Percentiles rank a stretch among this genome's conserved stretches.
Conservation (phyloP, 2,797 vertebrate species). For the Sebastes hubbsi region DNA sequence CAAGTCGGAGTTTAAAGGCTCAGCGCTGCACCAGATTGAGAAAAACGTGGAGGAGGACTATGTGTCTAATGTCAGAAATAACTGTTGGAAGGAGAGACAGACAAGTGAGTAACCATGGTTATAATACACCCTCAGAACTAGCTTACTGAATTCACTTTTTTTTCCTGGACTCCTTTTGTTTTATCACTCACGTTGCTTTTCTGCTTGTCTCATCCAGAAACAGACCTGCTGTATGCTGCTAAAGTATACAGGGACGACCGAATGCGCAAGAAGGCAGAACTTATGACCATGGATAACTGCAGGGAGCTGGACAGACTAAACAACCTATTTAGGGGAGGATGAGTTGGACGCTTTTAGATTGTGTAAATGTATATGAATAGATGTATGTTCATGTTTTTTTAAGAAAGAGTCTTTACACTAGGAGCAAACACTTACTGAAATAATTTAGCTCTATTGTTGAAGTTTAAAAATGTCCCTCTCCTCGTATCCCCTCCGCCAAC, state of each 20-base stretch:
- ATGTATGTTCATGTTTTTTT: slow-evolving; percentile 76
- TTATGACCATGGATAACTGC: slow-evolving; percentile 97
- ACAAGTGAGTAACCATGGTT: slow-evolving; percentile 86
- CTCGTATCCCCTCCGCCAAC: slow-evolving; percentile 13
- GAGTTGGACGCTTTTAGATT: slow-evolving; percentile 74
- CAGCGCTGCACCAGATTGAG: slow-evolving; percentile 92
- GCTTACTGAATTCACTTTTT: background rate
- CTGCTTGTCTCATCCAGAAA: slow-evolving; percentile 81
- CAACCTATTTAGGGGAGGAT: slow-evolving; percentile 93
- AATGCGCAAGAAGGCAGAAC: slow-evolving; percentile 93
- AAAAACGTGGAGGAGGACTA: slow-evolving; percentile 98
- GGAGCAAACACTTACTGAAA: slow-evolving; percentile 58
- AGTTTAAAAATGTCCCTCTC: slow-evolving; percentile 43
- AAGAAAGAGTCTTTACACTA: slow-evolving; percentile 68
- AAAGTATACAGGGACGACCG: slow-evolving; percentile 96
- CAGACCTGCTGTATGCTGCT: slow-evolving; percentile 93
- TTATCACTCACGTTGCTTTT: slow-evolving; percentile 11
- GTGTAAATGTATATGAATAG: slow-evolving; percentile 72
- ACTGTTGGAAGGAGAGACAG: slow-evolving; percentile 98
- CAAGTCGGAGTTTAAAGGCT: slow-evolving; percentile 93
- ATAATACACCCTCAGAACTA: background rate
- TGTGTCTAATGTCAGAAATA: slow-evolving; percentile 94
- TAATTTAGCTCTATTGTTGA: slow-evolving; percentile 70
- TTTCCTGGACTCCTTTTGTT: background rate
- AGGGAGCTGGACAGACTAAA: slow-evolving; percentile 95